Base-by-base conservation (phyloP, 2,797 vertebrate species). In the Pseudomugil tenellus region DNA sequence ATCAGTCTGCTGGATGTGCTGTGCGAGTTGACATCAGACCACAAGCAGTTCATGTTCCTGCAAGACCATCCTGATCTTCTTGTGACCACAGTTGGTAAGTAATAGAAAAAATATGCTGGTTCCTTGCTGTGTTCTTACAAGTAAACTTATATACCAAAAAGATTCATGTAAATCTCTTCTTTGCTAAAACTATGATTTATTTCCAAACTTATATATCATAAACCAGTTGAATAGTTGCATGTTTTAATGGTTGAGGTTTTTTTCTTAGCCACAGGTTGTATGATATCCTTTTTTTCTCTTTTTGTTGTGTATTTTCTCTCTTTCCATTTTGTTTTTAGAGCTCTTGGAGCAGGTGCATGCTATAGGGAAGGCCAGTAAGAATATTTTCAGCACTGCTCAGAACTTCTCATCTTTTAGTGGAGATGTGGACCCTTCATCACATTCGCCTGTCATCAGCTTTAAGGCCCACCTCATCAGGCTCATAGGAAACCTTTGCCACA, bases 381-480 rank as follows among this genome's bases (percentile, higher is more conserved):
- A 96, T 57, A 65, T 96, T 69, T 99, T 98, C 83, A 97, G 94
- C 10, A 16, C 92, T 11, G 77, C 90, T 2, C 95, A 95, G 48
- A 89, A 93, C 72, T 80, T 95, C 69, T 93, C 90, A 31, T 86
- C 86, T 5, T 87, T 93, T 1, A 73, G 81, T 12, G 89, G 90
- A 52, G 89, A 83, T 1, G 84, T 19, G 49, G 87, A 80, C 25
- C 23, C 91, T 46, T 83, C 87, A 28, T 86, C 83, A 3, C 57
- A 86, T 12, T 93, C 91, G 11, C 93, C 96, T 17, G 93, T 93
- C 0, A 74, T 96, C 78, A 96, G 95, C 62, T 98, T 99, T 72
- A 98, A 98, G 91, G 96, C 97, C 41, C 97, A 98, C 71, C 96
- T 99, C 72, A 95, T 99, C 72, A 94, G 97, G 31, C 92, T 99